Conservation (phyloP, 1,140 invertebrate species). For the Cyclina sinensis region DNA sequence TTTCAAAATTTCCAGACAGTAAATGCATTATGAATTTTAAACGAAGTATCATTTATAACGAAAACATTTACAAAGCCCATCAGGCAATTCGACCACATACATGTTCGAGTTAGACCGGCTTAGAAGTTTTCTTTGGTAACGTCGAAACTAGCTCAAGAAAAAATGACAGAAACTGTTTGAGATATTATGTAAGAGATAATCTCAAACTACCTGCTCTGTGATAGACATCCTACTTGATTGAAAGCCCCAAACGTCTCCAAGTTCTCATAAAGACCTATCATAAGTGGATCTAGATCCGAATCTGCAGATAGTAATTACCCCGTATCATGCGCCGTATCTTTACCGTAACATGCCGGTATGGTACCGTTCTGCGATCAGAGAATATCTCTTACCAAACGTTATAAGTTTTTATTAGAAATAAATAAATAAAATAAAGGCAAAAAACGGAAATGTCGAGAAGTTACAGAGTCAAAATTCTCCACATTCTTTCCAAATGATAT, state of each 20-base stretch:
- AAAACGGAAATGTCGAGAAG: too few species aligned
- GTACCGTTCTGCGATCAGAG: constrained; percentile 15
- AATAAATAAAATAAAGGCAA: too few species aligned
- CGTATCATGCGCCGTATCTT: constrained; percentile 18
- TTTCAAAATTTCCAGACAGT: too few species aligned
- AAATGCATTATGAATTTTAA: too few species aligned
- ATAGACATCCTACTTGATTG: constrained; percentile 32
- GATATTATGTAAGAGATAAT: constrained; percentile 28
- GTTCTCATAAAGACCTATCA: constrained; percentile 36
- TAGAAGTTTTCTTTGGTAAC: background rate
- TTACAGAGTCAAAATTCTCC: too few species aligned
- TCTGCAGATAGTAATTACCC: constrained; percentile 37
- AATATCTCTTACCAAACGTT: background rate
- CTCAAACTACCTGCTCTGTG: constrained; percentile 24
- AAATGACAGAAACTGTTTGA: background rate
- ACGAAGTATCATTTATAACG: background rate
- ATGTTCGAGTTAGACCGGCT: background rate
- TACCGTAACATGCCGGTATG: background rate
- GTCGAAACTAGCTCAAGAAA: background rate
- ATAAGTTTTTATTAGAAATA: too few species aligned
- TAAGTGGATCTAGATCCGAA: constrained; percentile 61
- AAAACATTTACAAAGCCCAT: background rate
- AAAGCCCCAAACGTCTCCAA: constrained; percentile 39
- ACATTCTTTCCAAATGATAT: background rate
- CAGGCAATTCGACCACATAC: background rate